Conservation (phyloP, 2,113 vertebrate species). For the Albula goreensis region DNA sequence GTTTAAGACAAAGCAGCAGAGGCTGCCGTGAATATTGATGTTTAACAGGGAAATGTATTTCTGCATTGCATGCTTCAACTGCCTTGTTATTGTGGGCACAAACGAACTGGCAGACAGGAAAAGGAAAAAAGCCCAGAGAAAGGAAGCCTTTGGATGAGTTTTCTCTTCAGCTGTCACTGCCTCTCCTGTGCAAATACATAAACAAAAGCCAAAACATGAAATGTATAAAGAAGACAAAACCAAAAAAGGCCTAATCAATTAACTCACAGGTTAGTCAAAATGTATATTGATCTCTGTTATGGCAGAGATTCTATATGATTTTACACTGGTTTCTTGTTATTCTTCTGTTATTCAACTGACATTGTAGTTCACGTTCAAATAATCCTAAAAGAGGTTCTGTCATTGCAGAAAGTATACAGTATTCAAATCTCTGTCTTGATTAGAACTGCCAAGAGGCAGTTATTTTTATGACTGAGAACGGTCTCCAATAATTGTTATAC, state of each 20-base stretch:
- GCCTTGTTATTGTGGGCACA: neutral
- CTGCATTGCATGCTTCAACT: neutral
- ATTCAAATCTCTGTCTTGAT: neutral
- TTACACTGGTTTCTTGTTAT: neutral
- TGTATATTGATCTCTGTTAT: neutral
- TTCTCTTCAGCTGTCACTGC: neutral
- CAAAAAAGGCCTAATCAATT: neutral
- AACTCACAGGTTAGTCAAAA: neutral
- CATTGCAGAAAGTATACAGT: neutral
- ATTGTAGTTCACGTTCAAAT: neutral
- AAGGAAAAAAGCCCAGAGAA: neutral
- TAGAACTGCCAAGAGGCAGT: neutral
- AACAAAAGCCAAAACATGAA: neutral
- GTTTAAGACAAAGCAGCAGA: conserved; percentile 11
- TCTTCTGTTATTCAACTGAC: neutral
- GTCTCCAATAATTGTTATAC: conserved; percentile 45
- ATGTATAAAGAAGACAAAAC: neutral
- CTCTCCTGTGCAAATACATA: neutral
- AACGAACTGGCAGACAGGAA: neutral
- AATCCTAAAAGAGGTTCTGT: neutral
- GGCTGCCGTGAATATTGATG: neutral
- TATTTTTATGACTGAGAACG: conserved; percentile 31
- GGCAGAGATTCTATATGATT: neutral
- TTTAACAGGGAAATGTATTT: neutral
- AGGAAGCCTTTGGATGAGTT: neutral